Evolutionary conservation across 2,797 vertebrate genomes (phyloP).

Genomic region (Numenius phaeopus): DNA sequence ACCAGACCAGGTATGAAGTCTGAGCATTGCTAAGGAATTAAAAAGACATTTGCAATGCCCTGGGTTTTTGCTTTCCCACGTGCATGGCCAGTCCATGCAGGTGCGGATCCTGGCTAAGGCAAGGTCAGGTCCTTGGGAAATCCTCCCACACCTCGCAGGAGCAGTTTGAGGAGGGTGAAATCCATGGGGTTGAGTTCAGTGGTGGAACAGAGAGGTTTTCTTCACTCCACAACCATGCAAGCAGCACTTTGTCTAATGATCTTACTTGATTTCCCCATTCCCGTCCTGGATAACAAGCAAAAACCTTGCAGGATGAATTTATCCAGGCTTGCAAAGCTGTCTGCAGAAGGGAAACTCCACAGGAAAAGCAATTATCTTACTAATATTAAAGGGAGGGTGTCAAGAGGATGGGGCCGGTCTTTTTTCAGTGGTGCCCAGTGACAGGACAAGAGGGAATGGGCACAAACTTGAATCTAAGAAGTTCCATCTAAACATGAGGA

Average conservation of each 20-base stretch:
- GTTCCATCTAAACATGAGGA: too few species aligned
- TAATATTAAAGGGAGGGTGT: too few species aligned
- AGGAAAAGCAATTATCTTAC: background rate
- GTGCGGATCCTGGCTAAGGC: background rate
- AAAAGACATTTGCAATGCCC: fast-evolving
- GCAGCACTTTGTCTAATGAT: fast-evolving
- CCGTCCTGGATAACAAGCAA: fast-evolving
- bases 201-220: background rate
- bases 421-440: too few species aligned
- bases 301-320: fast-evolving
- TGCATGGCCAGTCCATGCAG: fast-evolving
- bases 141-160: background rate
- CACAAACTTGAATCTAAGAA: too few species aligned
- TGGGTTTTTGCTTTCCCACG: fast-evolving
- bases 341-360: background rate
- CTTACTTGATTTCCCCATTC: background rate
- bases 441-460: too few species aligned
- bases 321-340: background rate
- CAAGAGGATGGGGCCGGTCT: too few species aligned
- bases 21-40: background rate
- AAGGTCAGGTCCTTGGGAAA: background rate
- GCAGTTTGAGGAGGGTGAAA: background rate
- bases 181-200: background rate
- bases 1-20: background rate
- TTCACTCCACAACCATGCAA: fast-evolving